Conservation (phyloP, 1,140 invertebrate genomes). For the Drosophila cardini region DNA sequence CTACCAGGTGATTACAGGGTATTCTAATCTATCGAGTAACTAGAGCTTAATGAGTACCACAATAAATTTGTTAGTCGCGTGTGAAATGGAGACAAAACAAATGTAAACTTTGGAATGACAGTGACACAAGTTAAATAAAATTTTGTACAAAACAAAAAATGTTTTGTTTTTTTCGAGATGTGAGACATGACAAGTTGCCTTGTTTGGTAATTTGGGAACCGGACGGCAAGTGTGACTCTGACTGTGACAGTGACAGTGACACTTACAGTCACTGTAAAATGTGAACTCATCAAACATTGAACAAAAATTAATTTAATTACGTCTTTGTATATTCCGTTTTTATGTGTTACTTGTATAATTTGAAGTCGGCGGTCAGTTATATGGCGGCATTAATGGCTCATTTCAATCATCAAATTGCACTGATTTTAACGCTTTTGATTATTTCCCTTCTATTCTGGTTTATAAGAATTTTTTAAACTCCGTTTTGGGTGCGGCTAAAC, state of each 20-base stretch:
- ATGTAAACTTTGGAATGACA: conserved; percentile 25
- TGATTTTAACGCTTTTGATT: conserved; percentile 9
- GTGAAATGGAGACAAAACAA: conserved; percentile 19
- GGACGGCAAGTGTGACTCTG: conserved; percentile 18
- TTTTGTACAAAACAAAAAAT: not conserved
- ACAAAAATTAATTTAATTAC: conserved; percentile 37
- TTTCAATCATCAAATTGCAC: conserved; percentile 49
- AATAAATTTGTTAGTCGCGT: conserved; percentile 24
- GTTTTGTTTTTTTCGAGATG: not conserved
- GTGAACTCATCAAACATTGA: conserved; percentile 26
- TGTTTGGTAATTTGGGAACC: conserved; percentile 12
- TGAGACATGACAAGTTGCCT: not conserved
- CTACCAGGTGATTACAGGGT: not conserved
- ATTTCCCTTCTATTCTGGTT: not conserved
- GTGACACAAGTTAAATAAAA: conserved; percentile 1
- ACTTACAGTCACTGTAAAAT: conserved; percentile 34
- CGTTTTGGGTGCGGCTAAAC: not conserved
- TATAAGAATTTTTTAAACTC: not conserved
- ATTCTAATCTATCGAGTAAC: conserved; percentile 4
- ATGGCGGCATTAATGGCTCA: conserved; percentile 32
- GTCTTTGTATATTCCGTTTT: conserved; percentile 17
- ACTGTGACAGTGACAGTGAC: conserved; percentile 24
- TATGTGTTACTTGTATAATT: conserved; percentile 8
- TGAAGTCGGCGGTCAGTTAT: conserved; percentile 23
- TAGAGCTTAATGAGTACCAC: conserved; percentile 16